Base-by-base conservation (phyloP, 2,113 vertebrate species). In the Mugil cephalus region DNA sequence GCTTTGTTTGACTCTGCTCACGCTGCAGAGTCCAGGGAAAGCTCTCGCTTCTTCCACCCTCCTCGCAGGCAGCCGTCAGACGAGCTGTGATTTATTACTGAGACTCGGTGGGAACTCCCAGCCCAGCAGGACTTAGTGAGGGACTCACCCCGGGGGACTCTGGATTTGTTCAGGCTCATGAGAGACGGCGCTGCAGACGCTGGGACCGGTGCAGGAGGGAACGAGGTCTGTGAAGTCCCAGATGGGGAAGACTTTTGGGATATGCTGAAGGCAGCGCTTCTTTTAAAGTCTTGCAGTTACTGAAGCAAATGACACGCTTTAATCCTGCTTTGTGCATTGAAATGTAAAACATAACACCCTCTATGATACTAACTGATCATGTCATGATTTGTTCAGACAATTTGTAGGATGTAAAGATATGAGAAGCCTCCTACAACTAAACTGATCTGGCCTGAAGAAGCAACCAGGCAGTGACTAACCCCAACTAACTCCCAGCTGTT, bases 1-100 rank as follows among this genome's bases (percentile, higher is more conserved):
- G 24, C 63, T 64, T 77, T 73, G 58, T 53, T 39, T 36, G 19
- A 30, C 45, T 48, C 35, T 24, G 11, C 30, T 71, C 30, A 12
- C n/a, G 42, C 46, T 48, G 51, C 61, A 24, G 34, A 35, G 40
- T 13, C 21, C 35, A 4, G 7, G 54, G 53, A 18, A 52, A 14
- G 36, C 15, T 13, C 30, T 7, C 13, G 13, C 46, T 9, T 36
- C 9, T 1, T 35, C 9, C 0, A 14, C 10, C 10, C 9, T 11
- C 43, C 8, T 30, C 7, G 10, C 50, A 24, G 21, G 10, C 39
- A 10, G 40, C 39, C 12, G 48, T 9, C 51, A 48, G 34, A 40
- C 15, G 53, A 60, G 58, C 10, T 45, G 39, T 24, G 13, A 59
- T 64, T 66, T 24, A 18, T 67, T 66, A 46, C 17, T 11, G 24